phyloP scores from a whole-genome alignment of 2,797 vertebrate genomes.

The Pangasius sanitwongsei region DNA sequence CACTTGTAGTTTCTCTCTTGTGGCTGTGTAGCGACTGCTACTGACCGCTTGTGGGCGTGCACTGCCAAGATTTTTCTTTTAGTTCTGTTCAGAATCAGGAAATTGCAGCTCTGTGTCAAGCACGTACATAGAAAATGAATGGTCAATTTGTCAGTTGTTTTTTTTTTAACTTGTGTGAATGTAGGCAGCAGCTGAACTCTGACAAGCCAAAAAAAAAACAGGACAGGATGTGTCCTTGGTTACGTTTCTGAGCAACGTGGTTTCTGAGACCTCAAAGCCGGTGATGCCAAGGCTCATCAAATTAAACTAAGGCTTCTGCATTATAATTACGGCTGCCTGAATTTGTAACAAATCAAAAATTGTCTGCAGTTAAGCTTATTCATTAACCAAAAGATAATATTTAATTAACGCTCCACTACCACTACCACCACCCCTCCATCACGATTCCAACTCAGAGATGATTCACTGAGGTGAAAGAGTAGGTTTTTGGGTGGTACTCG shows the following conservation, averaged over 20 bases:
- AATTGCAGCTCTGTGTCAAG: slow-evolving; percentile 3
- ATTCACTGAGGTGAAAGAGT: background rate
- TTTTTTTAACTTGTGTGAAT: background rate
- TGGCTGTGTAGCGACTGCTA: slow-evolving; percentile 8
- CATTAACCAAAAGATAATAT: background rate
- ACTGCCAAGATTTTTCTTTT: background rate
- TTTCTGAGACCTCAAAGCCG: slow-evolving; percentile 39
- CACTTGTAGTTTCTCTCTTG: background rate
- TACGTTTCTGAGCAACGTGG: background rate
- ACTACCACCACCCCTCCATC: background rate
- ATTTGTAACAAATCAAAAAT: background rate
- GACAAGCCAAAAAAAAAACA: slow-evolving; percentile 44
- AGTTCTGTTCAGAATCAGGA: slow-evolving; percentile 1
- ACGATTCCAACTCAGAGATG: background rate
- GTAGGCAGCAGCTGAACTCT: slow-evolving; percentile 53
- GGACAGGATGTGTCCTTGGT: slow-evolving; percentile 38
- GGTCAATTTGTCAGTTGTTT: background rate
- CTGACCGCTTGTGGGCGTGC: background rate
- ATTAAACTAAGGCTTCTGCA: background rate
- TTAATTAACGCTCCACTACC: background rate
- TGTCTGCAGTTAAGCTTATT: background rate
- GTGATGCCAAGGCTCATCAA: background rate
- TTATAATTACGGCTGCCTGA: background rate
- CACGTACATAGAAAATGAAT: background rate
- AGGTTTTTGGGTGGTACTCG: background rate